Evolutionary conservation across 2,113 vertebrate genomes (phyloP).

Genomic region (Cephalophus harveyi): DNA sequence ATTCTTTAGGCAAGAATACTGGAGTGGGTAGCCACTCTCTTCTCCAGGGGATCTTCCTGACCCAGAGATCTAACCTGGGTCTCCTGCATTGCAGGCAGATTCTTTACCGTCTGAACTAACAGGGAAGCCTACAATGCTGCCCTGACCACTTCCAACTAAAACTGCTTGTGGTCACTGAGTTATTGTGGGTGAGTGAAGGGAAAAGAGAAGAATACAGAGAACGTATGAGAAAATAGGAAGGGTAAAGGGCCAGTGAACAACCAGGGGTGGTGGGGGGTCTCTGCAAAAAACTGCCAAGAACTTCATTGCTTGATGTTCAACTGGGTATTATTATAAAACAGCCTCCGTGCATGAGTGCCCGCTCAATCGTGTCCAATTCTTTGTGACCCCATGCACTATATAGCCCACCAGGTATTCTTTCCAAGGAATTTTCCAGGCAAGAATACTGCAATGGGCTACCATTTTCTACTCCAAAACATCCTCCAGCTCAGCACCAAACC

Average conservation of each 20-base stretch:
- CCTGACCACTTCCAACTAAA: neutral
- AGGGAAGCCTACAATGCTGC: neutral
- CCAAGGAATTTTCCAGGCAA: neutral
- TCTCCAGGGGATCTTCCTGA: neutral
- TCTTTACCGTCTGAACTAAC: neutral
- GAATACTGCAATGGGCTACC: neutral
- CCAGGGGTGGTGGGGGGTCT: no score
- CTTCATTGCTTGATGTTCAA: neutral
- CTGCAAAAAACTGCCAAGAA: neutral
- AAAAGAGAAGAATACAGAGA: neutral
- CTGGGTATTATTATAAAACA: neutral
- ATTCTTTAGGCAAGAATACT: neutral
- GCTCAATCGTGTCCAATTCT: neutral
- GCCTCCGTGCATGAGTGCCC: neutral
- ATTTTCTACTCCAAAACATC: neutral
- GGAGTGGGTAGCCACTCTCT: neutral
- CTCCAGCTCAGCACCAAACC: neutral
- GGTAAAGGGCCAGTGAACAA: neutral
- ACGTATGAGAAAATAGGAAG: neutral
- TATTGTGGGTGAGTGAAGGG: rapidly evolving
- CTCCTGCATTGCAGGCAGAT: neutral
- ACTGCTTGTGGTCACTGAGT: neutral
- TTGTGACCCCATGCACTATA: neutral
- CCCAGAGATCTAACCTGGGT: neutral
- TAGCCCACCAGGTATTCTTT: neutral